A percentile compares a stretch with the other conserved stretches of the same genome.
phyloP scores from a whole-genome alignment of 2,888 invertebrate species.

The Pristionchus mayeri region DNA sequence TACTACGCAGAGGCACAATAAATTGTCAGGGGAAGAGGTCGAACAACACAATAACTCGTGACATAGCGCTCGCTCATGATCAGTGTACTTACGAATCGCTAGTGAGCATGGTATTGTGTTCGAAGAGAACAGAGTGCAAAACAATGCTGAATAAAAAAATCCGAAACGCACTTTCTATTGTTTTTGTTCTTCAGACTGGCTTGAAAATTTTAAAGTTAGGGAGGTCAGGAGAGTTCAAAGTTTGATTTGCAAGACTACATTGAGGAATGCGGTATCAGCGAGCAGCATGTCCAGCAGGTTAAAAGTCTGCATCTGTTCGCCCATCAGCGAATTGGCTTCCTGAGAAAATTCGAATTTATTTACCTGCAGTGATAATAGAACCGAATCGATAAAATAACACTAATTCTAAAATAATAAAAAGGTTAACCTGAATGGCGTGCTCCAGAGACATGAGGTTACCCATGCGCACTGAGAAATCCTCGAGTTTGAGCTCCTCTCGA shows the following conservation, averaged over 20 bases:
- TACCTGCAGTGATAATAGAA: background rate
- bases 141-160: too few relatives aligned
- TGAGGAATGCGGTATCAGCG: background rate
- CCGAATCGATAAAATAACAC: background rate
- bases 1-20: too few relatives aligned
- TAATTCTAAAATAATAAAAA: background rate
- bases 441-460: background rate
- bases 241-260: background rate
- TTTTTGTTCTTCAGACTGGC: too few relatives aligned
- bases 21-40: too few relatives aligned
- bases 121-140: background rate
- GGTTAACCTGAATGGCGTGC: background rate
- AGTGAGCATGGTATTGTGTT: too few relatives aligned
- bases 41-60: too few relatives aligned
- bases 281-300: background rate
- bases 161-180: too few relatives aligned
- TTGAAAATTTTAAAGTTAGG: too few relatives aligned
- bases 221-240: background rate
- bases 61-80: too few relatives aligned
- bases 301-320: background rate
- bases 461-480: background rate
- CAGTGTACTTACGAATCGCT: too few relatives aligned
- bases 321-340: slow-evolving; percentile 5
- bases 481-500: background rate
- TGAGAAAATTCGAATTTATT: background rate